Percentiles rank a stretch among this genome's conserved stretches.
phyloP scores from a whole-genome alignment of 1,140 invertebrate species.

The Saccostrea cuccullata region DNA sequence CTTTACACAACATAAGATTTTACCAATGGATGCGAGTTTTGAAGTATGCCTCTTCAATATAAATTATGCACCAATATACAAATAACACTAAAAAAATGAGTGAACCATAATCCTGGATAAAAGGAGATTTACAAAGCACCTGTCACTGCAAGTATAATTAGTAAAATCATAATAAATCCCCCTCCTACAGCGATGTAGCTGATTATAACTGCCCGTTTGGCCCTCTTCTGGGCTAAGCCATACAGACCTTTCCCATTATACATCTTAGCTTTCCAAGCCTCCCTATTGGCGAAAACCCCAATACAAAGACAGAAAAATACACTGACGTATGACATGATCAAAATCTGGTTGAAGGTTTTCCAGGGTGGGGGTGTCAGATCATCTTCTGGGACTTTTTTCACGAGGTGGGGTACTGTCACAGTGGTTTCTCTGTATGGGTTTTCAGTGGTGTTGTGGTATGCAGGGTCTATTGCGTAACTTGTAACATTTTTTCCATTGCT shows the following conservation, averaged over 20 bases:
- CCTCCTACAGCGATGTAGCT: slow-evolving; percentile 69
- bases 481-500: neutral
- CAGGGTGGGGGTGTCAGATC: slow-evolving; percentile 71
- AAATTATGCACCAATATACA: too few species aligned
- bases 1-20: too few species aligned
- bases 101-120: too few species aligned
- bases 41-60: too few species aligned
- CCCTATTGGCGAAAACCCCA: slow-evolving; percentile 68
- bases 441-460: slow-evolving; percentile 59
- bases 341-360: slow-evolving; percentile 70
- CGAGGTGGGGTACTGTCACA: slow-evolving; percentile 66
- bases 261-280: slow-evolving; percentile 67
- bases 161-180: slow-evolving; percentile 61
- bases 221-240: slow-evolving; percentile 73
- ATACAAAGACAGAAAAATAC: slow-evolving; percentile 65
- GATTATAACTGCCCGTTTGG: slow-evolving; percentile 63
- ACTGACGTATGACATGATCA: slow-evolving; percentile 70
- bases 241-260: slow-evolving; percentile 73
- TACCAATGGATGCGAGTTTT: too few species aligned
- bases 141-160: slow-evolving; percentile 1
- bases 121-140: neutral
- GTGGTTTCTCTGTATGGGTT: slow-evolving; percentile 75
- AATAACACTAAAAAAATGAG: too few species aligned
- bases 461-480: slow-evolving; percentile 47
- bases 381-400: slow-evolving; percentile 66